phyloP scores from a whole-genome alignment of 2,113 vertebrate species.

The Lipotes vexillifer region DNA sequence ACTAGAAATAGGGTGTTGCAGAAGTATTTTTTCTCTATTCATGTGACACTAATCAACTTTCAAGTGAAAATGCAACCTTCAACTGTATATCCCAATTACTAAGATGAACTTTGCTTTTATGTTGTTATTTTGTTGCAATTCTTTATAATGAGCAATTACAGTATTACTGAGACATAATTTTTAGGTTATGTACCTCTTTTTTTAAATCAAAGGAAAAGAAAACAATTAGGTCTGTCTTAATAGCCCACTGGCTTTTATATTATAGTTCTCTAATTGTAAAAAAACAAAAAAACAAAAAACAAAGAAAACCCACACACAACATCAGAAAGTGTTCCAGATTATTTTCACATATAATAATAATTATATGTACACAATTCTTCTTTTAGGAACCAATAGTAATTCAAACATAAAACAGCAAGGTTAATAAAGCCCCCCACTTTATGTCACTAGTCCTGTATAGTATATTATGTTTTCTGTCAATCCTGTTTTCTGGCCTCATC shows the following conservation, averaged over 20 bases:
- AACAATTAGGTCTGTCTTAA: neutral
- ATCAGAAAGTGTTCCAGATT: neutral
- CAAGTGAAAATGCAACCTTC: conserved; percentile 4
- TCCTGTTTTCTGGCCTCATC: neutral
- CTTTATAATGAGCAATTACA: conserved; percentile 5
- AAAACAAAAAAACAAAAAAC: neutral
- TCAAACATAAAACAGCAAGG: neutral
- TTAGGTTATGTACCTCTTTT: neutral
- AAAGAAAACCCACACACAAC: neutral
- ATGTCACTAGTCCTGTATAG: neutral
- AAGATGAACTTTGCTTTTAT: neutral
- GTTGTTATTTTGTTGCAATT: neutral
- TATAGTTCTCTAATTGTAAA: neutral
- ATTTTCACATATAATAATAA: neutral
- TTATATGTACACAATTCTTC: neutral
- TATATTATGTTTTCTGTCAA: neutral
- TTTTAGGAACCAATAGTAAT: neutral
- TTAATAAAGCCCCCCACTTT: neutral
- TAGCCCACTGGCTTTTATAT: neutral
- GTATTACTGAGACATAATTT: neutral
- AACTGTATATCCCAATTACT: neutral
- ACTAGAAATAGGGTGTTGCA: neutral
- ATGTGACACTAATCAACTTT: neutral
- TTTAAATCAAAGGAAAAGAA: neutral
- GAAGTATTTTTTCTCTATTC: neutral